Evolutionary conservation across 2,797 vertebrate genomes (phyloP).

Genomic region (Capromys pilorides): DNA sequence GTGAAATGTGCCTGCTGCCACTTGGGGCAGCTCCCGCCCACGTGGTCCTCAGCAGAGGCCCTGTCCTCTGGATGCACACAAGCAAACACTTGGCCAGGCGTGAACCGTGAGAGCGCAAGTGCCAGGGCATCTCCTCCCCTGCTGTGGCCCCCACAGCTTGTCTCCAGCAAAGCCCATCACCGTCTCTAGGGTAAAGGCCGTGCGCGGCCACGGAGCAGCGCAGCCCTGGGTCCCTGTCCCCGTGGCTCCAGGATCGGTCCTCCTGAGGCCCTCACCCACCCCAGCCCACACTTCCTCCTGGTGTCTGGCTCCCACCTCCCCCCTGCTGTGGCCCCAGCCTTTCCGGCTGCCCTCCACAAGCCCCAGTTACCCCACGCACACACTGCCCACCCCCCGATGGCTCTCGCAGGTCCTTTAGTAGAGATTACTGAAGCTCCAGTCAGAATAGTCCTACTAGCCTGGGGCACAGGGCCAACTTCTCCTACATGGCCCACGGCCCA

Average conservation of each 20-base stretch:
- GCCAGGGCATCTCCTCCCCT: too few relatives aligned
- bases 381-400: background rate
- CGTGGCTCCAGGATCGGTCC: background rate
- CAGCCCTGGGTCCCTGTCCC: background rate
- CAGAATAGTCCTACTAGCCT: background rate
- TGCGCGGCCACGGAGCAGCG: background rate
- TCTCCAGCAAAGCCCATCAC: background rate
- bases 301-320: background rate
- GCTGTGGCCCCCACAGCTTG: too few relatives aligned
- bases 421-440: background rate
- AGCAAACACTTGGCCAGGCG: background rate
- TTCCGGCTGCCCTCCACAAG: background rate
- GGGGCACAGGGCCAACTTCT: background rate
- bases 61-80: background rate
- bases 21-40: accelerated
- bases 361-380: background rate
- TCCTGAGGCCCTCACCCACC: background rate
- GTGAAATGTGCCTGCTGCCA: accelerated
- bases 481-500: too few relatives aligned
- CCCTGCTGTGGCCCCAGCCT: background rate
- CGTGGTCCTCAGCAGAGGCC: background rate
- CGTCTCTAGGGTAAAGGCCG: background rate
- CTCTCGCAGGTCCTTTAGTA: background rate
- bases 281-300: background rate
- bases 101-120: background rate